A percentile compares a stretch with the other conserved stretches of the same genome.
These are phyloP conservation scores for Micoletzkya japonica DNA, from an alignment of 2,888 invertebrate genomes.

Conservation along the genomic window DNA sequence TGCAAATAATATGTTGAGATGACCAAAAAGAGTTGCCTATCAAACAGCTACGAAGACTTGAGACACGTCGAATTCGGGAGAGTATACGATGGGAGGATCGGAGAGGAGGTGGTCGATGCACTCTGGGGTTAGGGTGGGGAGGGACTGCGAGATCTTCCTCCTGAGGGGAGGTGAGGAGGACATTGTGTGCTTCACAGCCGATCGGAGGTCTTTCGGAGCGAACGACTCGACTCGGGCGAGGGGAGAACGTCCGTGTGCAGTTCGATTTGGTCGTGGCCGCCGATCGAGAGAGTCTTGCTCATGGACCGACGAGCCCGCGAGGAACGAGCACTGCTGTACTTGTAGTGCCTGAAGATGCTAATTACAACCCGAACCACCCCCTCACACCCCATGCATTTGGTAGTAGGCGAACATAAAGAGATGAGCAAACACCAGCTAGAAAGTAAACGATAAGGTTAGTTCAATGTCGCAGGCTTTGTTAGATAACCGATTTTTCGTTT, in stretches of 20 bases:
- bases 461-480: not conserved
- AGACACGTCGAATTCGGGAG: not conserved
- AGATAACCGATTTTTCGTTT: no score
- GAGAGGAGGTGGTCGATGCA: not conserved
- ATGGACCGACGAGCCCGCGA: slow-evolving; percentile 3
- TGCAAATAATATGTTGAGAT: no score
- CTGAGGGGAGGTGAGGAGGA: not conserved
- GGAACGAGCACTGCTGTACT: not conserved
- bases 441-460: not conserved
- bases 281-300: slow-evolving; percentile 25
- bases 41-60: slow-evolving; percentile 2
- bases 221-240: slow-evolving; percentile 10
- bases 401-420: not conserved
- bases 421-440: not conserved
- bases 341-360: slow-evolving; percentile 3
- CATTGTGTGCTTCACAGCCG: not conserved
- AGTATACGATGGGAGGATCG: not conserved
- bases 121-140: not conserved
- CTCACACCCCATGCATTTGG: no score
- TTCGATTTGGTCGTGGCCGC: slow-evolving; percentile 17
- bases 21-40: no score
- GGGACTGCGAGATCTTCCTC: slow-evolving; percentile 2
- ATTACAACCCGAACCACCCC: no score
- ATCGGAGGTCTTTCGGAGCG: not conserved
- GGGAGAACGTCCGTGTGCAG: slow-evolving; percentile 14